These are phyloP conservation scores for Trypoxylus dichotomus DNA, from an alignment of 1,140 invertebrate genomes.

Conservation along the genomic window DNA sequence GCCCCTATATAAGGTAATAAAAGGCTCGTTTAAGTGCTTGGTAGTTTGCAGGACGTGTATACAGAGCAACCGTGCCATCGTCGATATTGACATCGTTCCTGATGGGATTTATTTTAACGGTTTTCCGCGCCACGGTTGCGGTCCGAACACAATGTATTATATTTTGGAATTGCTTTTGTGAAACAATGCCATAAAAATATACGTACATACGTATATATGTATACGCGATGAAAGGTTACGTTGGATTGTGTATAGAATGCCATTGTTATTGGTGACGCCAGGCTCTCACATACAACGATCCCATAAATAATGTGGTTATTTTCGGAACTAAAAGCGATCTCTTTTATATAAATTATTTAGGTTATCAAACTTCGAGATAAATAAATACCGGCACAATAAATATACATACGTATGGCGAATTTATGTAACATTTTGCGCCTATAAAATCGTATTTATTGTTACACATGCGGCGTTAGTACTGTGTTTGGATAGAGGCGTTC, in stretches of 20 bases:
- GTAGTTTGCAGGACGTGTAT: neutral
- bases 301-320: neutral
- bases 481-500: no score
- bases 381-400: neutral
- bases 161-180: neutral
- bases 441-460: no score
- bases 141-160: neutral
- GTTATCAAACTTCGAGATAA: neutral
- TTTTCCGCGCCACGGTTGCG: neutral
- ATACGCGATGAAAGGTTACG: neutral
- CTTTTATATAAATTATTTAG: conserved; percentile 4
- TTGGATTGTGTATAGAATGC: neutral
- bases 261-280: neutral
- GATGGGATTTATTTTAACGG: neutral
- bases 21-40: neutral
- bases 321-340: neutral
- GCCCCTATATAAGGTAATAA: neutral
- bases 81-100: neutral
- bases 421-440: no score
- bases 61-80: neutral
- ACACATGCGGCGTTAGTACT: no score
- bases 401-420: no score
- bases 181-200: neutral
- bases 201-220: neutral
- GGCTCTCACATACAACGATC: neutral